Percentiles rank a stretch among this genome's conserved stretches.
phyloP scores from a whole-genome alignment of 2,888 invertebrate genomes.

The Brachypalpus laphriformis region DNA sequence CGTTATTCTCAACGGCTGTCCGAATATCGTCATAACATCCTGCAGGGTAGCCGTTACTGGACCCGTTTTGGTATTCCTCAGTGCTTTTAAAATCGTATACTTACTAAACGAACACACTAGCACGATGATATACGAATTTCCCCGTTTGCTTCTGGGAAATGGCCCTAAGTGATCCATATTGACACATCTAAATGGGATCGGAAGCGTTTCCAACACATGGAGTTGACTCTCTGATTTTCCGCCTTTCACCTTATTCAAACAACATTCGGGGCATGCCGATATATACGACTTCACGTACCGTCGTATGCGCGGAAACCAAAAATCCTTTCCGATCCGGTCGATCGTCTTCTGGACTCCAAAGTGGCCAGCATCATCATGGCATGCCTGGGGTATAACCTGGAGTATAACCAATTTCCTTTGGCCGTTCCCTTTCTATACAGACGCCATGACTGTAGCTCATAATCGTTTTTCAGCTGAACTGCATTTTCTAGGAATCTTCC shows the following conservation, averaged over 20 bases:
- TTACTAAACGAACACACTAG: no score
- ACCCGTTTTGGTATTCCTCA: constrained; percentile 66
- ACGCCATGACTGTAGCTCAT: no score
- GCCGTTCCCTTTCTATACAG: no score
- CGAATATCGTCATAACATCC: constrained; percentile 51
- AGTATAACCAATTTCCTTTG: no score
- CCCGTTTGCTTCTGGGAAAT: constrained; percentile 61
- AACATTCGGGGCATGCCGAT: constrained; percentile 46
- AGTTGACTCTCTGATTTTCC: constrained; percentile 66
- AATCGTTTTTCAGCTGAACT: neutral
- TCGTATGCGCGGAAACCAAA: constrained; percentile 73
- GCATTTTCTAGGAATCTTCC: no score
- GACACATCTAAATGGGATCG: no score
- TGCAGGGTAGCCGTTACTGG: constrained; percentile 63
- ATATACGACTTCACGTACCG: constrained; percentile 73
- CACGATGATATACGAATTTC: constrained; percentile 57
- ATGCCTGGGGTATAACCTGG: no score
- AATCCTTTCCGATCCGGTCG: constrained; percentile 51
- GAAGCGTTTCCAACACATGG: no score
- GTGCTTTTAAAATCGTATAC: constrained; percentile 66
- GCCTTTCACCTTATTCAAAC: no score
- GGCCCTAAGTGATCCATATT: neutral
- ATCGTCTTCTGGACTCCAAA: constrained; percentile 72
- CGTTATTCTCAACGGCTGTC: no score
- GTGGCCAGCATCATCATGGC: no score